A percentile compares a stretch with the other conserved stretches of the same genome.
These are phyloP conservation scores for Labia minor DNA, from an alignment of 2,888 invertebrate genomes.

Conservation along the genomic window DNA sequence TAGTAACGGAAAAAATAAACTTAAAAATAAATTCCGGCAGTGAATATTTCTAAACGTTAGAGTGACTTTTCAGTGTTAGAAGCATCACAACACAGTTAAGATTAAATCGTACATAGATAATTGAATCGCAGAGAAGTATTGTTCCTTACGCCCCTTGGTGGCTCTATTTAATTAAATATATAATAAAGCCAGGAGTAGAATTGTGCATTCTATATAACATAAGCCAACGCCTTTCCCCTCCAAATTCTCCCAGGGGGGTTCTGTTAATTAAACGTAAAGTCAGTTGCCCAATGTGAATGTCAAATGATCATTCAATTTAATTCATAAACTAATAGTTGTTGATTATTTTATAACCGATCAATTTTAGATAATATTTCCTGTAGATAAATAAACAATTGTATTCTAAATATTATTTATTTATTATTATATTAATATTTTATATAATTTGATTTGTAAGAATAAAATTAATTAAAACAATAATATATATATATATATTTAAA, in stretches of 20 bases:
- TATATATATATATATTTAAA: too few species aligned
- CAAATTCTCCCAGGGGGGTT: background rate
- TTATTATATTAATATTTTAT: too few species aligned
- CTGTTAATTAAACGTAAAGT: constrained; percentile 2
- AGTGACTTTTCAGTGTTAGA: too few species aligned
- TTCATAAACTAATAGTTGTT: background rate
- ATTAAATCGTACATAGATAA: constrained; percentile 7
- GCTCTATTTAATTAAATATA: background rate
- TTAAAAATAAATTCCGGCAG: too few species aligned
- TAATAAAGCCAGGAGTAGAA: background rate
- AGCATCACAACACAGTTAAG: background rate
- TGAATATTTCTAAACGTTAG: too few species aligned
- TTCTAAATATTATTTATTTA: too few species aligned
- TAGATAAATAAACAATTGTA: too few species aligned
- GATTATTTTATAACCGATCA: background rate
- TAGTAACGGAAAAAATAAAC: too few species aligned
- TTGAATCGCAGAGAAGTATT: constrained; percentile 4
- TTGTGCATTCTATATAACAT: constrained; percentile 1
- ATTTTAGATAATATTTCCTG: too few species aligned
- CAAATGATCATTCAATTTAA: background rate
- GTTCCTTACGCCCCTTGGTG: background rate
- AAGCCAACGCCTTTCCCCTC: background rate
- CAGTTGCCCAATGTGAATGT: background rate
- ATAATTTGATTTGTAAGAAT: too few species aligned
- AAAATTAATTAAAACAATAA: too few species aligned